A percentile compares a stretch with the other conserved stretches of the same genome.
Conservation (phyloP, 1,140 invertebrate genomes). For the Drosophila ercepeae region DNA sequence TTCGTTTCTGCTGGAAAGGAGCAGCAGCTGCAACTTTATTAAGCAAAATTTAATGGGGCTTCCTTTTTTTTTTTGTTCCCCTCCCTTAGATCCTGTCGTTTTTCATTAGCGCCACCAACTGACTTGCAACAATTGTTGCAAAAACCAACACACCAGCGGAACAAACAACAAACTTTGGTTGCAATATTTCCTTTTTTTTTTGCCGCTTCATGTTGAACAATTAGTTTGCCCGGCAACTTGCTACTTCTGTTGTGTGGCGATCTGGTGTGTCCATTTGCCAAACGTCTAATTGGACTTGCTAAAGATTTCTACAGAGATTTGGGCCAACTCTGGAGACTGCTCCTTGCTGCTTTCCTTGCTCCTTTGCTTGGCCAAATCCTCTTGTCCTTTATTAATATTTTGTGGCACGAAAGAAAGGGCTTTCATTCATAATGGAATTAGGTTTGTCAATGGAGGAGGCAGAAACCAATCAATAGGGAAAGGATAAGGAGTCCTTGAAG, state of each 20-base stretch:
- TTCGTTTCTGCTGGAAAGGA: slow-evolving; percentile 6
- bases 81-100: slow-evolving; percentile 51
- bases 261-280: slow-evolving; percentile 70
- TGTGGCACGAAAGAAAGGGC: slow-evolving; percentile 9
- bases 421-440: slow-evolving; percentile 46
- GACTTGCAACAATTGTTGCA: slow-evolving; percentile 81
- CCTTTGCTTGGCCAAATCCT: slow-evolving; percentile 8
- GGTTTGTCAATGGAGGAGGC: not conserved
- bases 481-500: slow-evolving; percentile 10
- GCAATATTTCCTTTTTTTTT: slow-evolving; percentile 68
- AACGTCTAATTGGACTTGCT: slow-evolving; percentile 80
- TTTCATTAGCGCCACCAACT: slow-evolving; percentile 76
- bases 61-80: slow-evolving; percentile 4
- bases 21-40: slow-evolving; percentile 79
- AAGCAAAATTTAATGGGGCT: slow-evolving; percentile 77
- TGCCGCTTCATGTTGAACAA: slow-evolving; percentile 77
- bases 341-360: too few relatives aligned
- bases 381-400: slow-evolving; percentile 44
- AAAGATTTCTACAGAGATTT: slow-evolving; percentile 82
- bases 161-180: slow-evolving; percentile 56
- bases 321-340: slow-evolving; percentile 28
- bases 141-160: slow-evolving; percentile 4
- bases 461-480: slow-evolving; percentile 30
- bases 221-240: slow-evolving; percentile 63
- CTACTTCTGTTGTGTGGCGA: slow-evolving; percentile 22